Percentiles rank a stretch among this genome's conserved stretches.
These are phyloP conservation scores for Actinernus sp. DNA, from an alignment of 92 coral and sea anemone genomes.

Conservation along the genomic window DNA sequence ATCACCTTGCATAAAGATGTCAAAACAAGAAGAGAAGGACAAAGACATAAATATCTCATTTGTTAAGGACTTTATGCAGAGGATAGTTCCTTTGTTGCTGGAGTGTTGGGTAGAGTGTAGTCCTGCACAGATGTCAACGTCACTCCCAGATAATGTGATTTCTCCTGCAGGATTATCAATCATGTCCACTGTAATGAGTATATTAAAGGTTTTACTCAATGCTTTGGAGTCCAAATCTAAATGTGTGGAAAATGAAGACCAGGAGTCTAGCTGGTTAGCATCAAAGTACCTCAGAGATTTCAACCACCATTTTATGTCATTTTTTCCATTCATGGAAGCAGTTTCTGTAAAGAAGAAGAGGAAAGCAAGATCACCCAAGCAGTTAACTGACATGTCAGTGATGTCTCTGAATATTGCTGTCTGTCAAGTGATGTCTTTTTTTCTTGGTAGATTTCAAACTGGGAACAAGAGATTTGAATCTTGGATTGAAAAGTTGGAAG, in stretches of 20 bases:
- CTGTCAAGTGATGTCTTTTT: conserved; percentile 75
- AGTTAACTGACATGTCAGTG: conserved; percentile 4
- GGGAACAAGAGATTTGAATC: neutral
- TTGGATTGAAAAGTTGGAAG: conserved; percentile 48
- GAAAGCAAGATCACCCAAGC: conserved; percentile 40
- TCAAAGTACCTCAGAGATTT: conserved; percentile 61
- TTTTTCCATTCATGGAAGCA: conserved; percentile 74
- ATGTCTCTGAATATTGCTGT: conserved; percentile 52
- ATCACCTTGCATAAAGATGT: neutral
- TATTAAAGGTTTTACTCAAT: conserved; percentile 66
- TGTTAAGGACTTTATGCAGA: conserved; percentile 48
- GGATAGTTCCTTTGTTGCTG: conserved; percentile 76
- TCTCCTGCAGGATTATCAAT: conserved; percentile 43
- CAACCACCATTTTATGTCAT: conserved; percentile 70
- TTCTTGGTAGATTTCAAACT: conserved; percentile 6
- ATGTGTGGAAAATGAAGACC: neutral
- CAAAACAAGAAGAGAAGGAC: neutral
- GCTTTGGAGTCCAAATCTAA: conserved; percentile 24
- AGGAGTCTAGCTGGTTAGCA: conserved; percentile 12
- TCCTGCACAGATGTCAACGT: conserved; percentile 80
- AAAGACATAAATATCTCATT: neutral
- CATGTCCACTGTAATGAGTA: conserved; percentile 72
- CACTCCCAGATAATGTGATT: conserved; percentile 55
- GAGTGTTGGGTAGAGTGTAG: conserved; percentile 96
- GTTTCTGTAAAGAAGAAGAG: conserved; percentile 39